A percentile compares a stretch with the other conserved stretches of the same genome.
Conservation (phyloP, 2,113 vertebrate species). For the Trichechus manatus region DNA sequence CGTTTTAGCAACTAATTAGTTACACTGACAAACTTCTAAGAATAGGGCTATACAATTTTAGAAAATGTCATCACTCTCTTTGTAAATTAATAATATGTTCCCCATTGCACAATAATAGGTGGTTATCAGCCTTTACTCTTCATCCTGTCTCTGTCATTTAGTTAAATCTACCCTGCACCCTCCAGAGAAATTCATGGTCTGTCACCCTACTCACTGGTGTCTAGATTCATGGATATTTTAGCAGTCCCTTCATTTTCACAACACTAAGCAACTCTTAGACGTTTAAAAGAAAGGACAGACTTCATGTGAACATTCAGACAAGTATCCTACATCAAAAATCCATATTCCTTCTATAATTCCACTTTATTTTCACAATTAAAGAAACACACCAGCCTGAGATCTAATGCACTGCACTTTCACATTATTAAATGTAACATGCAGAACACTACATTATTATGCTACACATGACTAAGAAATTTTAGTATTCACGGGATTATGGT, state of each 20-base stretch:
- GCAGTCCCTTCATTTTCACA: not conserved
- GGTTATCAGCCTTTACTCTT: conserved; percentile 61
- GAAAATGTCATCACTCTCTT: conserved; percentile 67
- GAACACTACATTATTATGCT: conserved; percentile 91
- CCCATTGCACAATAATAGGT: conserved; percentile 50
- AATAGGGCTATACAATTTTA: conserved; percentile 39
- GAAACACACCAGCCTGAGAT: conserved; percentile 31
- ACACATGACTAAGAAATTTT: conserved; percentile 89
- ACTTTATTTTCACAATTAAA: conserved; percentile 67
- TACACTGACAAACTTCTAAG: conserved; percentile 52
- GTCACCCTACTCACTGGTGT: not conserved
- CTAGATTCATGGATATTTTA: conserved; percentile 59
- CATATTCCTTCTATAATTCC: not conserved
- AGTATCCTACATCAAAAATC: not conserved
- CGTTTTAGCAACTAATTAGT: conserved; percentile 28
- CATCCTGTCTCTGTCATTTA: conserved; percentile 59
- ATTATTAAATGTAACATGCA: conserved; percentile 86
- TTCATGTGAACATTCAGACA: not conserved
- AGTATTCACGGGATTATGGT: conserved; percentile 92
- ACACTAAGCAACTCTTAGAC: not conserved
- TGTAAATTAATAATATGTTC: conserved; percentile 58
- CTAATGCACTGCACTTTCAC: conserved; percentile 75
- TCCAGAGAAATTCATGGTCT: conserved; percentile 71
- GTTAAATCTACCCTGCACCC: conserved; percentile 1
- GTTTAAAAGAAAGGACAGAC: conserved; percentile 25